These are phyloP conservation scores for Zoanthus gigantus DNA, from an alignment of 92 coral and sea anemone species.

Conservation along the genomic window DNA sequence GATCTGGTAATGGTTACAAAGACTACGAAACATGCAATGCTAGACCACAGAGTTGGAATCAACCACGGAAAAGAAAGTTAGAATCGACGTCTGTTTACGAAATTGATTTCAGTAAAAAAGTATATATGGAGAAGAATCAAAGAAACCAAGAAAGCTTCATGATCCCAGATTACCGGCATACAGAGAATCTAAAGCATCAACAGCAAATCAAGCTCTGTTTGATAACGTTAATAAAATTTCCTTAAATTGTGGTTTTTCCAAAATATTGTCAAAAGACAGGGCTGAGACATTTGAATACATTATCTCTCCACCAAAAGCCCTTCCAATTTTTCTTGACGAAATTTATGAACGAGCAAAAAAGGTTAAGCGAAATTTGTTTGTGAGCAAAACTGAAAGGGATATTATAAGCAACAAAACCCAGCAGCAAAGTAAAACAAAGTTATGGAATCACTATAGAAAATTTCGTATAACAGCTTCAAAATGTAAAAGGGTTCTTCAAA, in stretches of 20 bases:
- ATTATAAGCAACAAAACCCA: not conserved
- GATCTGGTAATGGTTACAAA: not conserved
- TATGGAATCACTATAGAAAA: slow-evolving; percentile 36
- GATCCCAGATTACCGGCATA: not conserved
- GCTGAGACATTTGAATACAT: not conserved
- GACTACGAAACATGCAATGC: slow-evolving; percentile 23
- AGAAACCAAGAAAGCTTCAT: not conserved
- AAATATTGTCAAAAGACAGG: not conserved
- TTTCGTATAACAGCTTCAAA: slow-evolving; percentile 44
- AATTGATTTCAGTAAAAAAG: not conserved
- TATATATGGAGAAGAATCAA: slow-evolving; percentile 3
- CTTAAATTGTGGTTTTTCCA: not conserved
- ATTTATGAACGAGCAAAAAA: slow-evolving; percentile 10
- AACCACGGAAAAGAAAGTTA: slow-evolving; percentile 7
- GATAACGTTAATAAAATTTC: not conserved
- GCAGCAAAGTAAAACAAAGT: slow-evolving; percentile 8
- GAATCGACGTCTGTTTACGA: not conserved
- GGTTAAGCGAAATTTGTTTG: not conserved
- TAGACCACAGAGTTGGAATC: slow-evolving; percentile 3
- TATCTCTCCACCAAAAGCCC: not conserved
- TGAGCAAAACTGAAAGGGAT: not conserved
- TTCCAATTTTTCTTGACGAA: not conserved
- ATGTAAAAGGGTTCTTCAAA: slow-evolving; percentile 39
- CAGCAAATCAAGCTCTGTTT: not conserved
- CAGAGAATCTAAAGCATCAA: not conserved